Evolutionary conservation across 1,140 invertebrate species (phyloP).

Genomic region (Trichoplusia ni): DNA sequence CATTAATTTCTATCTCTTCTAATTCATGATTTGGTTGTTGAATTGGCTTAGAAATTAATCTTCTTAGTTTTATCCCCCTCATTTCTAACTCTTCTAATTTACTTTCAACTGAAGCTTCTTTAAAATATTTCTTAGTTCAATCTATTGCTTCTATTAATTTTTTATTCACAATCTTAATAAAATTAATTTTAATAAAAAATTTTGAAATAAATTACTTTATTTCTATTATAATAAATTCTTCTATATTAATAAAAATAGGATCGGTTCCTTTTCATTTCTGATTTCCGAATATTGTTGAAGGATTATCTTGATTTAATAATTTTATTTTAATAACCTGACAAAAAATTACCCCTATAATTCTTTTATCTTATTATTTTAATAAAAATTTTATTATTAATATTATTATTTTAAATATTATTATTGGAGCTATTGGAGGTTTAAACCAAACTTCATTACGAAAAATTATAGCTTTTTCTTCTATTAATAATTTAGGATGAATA

Average conservation of each 20-base stretch:
- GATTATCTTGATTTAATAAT: slow-evolving; percentile 18
- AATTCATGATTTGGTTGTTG: no score
- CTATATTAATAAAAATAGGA: slow-evolving; percentile 13
- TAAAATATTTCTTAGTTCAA: no score
- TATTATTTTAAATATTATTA: slow-evolving; percentile 65
- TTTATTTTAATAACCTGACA: slow-evolving; percentile 47
- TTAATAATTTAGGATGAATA: slow-evolving; percentile 82
- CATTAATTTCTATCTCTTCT: no score
- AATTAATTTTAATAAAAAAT: no score
- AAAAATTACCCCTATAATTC: slow-evolving; percentile 80
- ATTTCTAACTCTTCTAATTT: no score
- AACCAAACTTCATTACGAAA: slow-evolving; percentile 80
- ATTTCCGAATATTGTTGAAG: slow-evolving; percentile 12
- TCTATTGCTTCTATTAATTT: no score
- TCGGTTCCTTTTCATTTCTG: not conserved
- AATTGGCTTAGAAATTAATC: no score
- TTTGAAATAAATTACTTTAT: not conserved
- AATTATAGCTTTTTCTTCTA: slow-evolving; percentile 81
- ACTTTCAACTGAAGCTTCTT: no score
- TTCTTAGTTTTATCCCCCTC: no score
- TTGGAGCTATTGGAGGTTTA: slow-evolving; percentile 67
- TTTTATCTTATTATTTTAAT: slow-evolving; percentile 71
- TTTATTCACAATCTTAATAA: no score
- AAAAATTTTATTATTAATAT: slow-evolving; percentile 61
- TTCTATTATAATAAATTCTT: slow-evolving; percentile 9